A percentile compares a stretch with the other conserved stretches of the same genome.
phyloP scores from a whole-genome alignment of 2,797 vertebrate species.

The Craterocephalus amniculus region DNA sequence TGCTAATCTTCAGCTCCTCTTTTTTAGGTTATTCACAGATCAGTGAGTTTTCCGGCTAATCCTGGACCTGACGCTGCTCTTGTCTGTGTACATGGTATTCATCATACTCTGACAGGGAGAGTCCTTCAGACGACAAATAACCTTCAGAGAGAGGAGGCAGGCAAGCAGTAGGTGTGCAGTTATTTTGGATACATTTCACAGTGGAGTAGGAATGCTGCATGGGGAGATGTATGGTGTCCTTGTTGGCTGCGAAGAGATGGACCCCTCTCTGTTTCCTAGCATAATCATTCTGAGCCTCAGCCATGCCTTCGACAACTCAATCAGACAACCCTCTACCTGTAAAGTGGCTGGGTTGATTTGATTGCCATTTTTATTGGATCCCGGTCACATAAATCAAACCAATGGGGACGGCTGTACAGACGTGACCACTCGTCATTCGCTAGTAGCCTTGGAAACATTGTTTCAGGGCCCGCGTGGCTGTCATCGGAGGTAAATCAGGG shows the following conservation, averaged over 20 bases:
- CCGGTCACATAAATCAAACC: conserved; percentile 88
- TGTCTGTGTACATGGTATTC: conserved; percentile 99
- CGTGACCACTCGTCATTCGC: conserved; percentile 89
- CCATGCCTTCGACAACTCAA: conserved; percentile 91
- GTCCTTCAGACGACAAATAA: conserved; percentile 99
- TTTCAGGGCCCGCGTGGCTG: conserved; percentile 83
- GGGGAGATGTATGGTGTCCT: conserved; percentile 93
- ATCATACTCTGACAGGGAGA: conserved; percentile 99
- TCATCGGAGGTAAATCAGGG: conserved; percentile 88
- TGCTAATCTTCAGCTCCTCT: conserved; percentile 99
- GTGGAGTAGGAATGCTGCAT: conserved; percentile 92
- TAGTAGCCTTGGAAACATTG: conserved; percentile 90
- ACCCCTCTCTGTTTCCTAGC: conserved; percentile 83
- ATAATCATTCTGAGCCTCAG: conserved; percentile 89
- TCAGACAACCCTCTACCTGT: conserved; percentile 89
- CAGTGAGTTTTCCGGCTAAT: conserved; percentile 99
- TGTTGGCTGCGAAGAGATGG: conserved; percentile 86
- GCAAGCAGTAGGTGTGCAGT: conserved; percentile 94
- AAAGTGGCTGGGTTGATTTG: conserved; percentile 91
- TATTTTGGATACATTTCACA: conserved; percentile 99
- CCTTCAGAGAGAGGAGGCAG: conserved; percentile 96
- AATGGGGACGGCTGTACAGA: conserved; percentile 86
- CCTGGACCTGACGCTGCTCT: conserved; percentile 97
- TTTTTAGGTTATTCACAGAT: conserved; percentile 99
- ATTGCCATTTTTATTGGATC: conserved; percentile 92